phyloP scores from a whole-genome alignment of 2,888 invertebrate genomes.

The Schrankia costaestrigalis region DNA sequence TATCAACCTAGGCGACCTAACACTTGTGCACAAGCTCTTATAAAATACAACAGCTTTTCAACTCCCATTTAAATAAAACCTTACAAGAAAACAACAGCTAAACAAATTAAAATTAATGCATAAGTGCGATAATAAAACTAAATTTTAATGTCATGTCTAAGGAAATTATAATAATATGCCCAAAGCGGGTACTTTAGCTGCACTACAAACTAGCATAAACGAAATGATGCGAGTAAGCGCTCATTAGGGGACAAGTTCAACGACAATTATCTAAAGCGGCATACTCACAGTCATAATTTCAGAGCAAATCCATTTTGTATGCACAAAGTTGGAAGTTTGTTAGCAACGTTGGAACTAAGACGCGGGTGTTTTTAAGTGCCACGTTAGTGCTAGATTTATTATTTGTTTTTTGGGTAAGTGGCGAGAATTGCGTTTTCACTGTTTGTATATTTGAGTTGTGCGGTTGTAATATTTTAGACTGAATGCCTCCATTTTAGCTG shows the following conservation, averaged over 20 bases:
- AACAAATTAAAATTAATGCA: too few species aligned
- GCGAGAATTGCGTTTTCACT: background rate
- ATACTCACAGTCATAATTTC: constrained; percentile 56
- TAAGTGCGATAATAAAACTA: too few species aligned
- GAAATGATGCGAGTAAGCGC: constrained; percentile 38
- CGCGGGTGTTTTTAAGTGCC: constrained; percentile 58
- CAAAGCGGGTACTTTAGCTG: constrained; percentile 1
- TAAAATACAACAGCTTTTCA: too few species aligned
- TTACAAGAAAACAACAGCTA: too few species aligned
- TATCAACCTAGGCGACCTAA: too few species aligned
- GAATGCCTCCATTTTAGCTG: too few species aligned
- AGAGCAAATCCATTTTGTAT: constrained; percentile 65
- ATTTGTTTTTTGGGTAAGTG: constrained; percentile 23
- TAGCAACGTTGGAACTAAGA: constrained; percentile 37
- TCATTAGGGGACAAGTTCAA: constrained; percentile 67
- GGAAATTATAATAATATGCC: too few species aligned
- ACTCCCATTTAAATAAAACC: too few species aligned
- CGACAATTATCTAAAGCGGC: constrained; percentile 68
- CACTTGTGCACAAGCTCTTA: too few species aligned
- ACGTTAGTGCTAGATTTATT: constrained; percentile 42
- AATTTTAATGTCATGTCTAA: too few species aligned
- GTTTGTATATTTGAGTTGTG: background rate
- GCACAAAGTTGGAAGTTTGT: constrained; percentile 60
- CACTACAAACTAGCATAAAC: constrained; percentile 29
- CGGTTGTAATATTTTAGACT: too few species aligned